A percentile compares a stretch with the other conserved stretches of the same genome.
phyloP scores from a whole-genome alignment of 2,113 vertebrate species.

The Acrocephalus arundinaceus region DNA sequence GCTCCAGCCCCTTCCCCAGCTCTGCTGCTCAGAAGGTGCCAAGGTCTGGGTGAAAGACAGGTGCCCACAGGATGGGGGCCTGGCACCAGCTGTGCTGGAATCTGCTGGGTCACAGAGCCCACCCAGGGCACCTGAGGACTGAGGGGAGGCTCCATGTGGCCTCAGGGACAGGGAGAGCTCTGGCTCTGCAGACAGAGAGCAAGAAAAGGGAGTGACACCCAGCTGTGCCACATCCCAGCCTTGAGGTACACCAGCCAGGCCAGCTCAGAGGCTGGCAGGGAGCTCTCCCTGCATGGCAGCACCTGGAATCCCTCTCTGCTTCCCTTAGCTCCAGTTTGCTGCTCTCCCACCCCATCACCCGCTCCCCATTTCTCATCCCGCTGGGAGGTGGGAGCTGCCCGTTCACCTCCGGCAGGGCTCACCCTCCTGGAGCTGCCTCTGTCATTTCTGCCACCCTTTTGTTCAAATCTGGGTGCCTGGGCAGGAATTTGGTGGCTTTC shows the following conservation, averaged over 20 bases:
- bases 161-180: neutral
- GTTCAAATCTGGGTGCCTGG: neutral
- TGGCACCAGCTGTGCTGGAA: neutral
- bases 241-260: neutral
- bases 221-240: neutral
- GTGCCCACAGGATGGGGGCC: neutral
- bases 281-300: neutral
- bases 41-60: neutral
- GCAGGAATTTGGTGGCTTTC: neutral
- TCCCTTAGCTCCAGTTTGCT: neutral
- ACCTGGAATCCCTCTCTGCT: neutral
- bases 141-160: neutral
- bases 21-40: neutral
- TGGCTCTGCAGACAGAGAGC: neutral
- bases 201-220: neutral
- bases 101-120: neutral
- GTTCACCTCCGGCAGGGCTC: neutral
- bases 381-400: neutral
- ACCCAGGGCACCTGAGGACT: no score
- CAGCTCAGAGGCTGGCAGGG: neutral
- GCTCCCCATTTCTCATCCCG: neutral
- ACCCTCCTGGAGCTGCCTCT: neutral
- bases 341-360: neutral
- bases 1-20: neutral
- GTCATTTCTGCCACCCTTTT: neutral